phyloP scores from a whole-genome alignment of 2,888 invertebrate genomes.

The Ceriagrion tenellum region DNA sequence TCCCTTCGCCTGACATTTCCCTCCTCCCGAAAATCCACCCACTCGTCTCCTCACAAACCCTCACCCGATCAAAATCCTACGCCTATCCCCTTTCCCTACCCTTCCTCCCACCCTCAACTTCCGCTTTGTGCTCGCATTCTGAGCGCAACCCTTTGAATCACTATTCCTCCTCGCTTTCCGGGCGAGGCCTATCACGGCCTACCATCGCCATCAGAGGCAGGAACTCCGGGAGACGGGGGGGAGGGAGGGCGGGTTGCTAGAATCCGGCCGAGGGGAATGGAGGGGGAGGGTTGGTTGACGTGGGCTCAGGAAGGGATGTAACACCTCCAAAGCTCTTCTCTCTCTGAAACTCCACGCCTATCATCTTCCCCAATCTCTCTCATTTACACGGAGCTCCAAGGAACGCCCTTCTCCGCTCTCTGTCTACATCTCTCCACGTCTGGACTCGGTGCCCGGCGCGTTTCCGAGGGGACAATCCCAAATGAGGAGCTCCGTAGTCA shows the following conservation, averaged over 20 bases:
- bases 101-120: background rate
- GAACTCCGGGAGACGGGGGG: background rate
- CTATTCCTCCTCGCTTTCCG: conserved; percentile 36
- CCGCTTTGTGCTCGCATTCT: conserved; percentile 8
- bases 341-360: background rate
- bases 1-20: background rate
- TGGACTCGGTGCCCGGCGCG: background rate
- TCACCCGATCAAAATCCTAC: conserved; percentile 7
- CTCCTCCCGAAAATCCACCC: background rate
- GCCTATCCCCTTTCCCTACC: background rate
- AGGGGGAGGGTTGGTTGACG: background rate
- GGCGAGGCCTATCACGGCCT: conserved; percentile 1
- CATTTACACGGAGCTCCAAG: background rate
- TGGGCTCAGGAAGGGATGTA: background rate
- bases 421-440: background rate
- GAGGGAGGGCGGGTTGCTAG: background rate
- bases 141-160: conserved; percentile 48
- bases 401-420: background rate
- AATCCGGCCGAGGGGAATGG: background rate
- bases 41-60: background rate
- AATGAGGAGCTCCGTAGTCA: background rate
- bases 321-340: background rate
- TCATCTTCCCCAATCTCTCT: background rate
- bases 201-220: conserved; percentile 41
- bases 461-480: background rate